Percentiles rank a stretch among this genome's conserved stretches.
These are phyloP conservation scores for Pseudolaguvia tuberculata DNA, from an alignment of 2,113 vertebrate genomes.

Conservation along the genomic window DNA sequence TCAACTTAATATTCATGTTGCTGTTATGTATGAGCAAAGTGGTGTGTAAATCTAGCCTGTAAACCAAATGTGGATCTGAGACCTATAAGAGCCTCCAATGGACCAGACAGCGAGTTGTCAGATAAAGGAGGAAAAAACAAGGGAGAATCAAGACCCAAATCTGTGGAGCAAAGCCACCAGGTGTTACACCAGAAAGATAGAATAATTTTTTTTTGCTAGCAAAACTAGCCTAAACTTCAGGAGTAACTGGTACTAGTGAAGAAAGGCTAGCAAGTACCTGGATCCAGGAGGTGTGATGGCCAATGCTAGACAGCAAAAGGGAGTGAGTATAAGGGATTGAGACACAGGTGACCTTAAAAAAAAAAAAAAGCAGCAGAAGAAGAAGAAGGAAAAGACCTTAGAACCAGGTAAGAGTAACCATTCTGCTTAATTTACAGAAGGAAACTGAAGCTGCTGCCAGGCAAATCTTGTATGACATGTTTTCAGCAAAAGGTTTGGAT, in stretches of 20 bases:
- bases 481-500: slow-evolving; percentile 87
- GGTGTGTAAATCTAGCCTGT: slow-evolving; percentile 82
- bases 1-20: neutral
- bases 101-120: slow-evolving; percentile 93
- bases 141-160: slow-evolving; percentile 87
- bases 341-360: slow-evolving; percentile 74
- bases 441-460: slow-evolving; percentile 75
- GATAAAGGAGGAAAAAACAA: slow-evolving; percentile 77
- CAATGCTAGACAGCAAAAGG: slow-evolving; percentile 88
- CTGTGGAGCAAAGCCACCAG: slow-evolving; percentile 81
- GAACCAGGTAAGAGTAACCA: slow-evolving; percentile 89
- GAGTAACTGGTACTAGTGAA: slow-evolving; percentile 86
- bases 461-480: slow-evolving; percentile 88
- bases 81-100: slow-evolving; percentile 82
- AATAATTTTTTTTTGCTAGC: slow-evolving; percentile 64
- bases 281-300: slow-evolving; percentile 69
- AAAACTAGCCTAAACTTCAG: slow-evolving; percentile 87
- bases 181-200: slow-evolving; percentile 86
- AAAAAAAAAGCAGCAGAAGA: slow-evolving; percentile 78
- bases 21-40: slow-evolving; percentile 45
- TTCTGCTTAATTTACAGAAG: slow-evolving; percentile 97
- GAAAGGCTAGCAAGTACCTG: slow-evolving; percentile 92
- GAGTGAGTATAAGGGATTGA: slow-evolving; percentile 86
- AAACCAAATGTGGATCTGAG: slow-evolving; percentile 84
- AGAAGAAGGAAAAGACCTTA: slow-evolving; percentile 75